A percentile compares a stretch with the other conserved stretches of the same genome.
These are phyloP conservation scores for Eleginops maclovinus DNA, from an alignment of 2,113 vertebrate species.

Conservation along the genomic window DNA sequence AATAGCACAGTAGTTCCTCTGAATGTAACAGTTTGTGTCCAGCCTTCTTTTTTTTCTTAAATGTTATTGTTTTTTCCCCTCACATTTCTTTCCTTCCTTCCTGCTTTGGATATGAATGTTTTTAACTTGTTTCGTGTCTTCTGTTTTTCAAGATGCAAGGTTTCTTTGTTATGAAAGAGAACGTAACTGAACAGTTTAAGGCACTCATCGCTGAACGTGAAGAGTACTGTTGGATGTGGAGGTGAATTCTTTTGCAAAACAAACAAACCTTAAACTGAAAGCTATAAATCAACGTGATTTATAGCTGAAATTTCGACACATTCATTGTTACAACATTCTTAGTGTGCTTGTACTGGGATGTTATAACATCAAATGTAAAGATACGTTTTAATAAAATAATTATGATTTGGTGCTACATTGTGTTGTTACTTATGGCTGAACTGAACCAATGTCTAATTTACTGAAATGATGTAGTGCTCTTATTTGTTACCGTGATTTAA, in stretches of 20 bases:
- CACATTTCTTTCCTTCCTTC: not conserved
- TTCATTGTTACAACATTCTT: not conserved
- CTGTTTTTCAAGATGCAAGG: not conserved
- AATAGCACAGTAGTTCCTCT: no score
- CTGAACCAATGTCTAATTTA: not conserved
- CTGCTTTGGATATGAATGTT: no score
- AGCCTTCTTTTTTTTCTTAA: not conserved
- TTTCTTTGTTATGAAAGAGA: not conserved
- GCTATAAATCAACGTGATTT: no score
- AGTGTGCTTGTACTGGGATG: not conserved
- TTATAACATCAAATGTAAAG: not conserved
- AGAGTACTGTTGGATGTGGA: not conserved
- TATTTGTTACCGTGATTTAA: not conserved
- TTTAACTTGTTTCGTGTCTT: not conserved
- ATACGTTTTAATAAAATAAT: conserved; percentile 40
- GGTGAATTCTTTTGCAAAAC: not conserved
- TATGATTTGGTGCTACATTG: not conserved
- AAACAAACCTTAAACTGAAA: not conserved
- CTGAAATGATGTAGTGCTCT: not conserved
- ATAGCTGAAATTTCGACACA: no score
- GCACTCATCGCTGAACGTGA: not conserved
- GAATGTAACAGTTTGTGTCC: not conserved
- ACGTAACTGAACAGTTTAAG: conserved; percentile 1
- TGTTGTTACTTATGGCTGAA: not conserved
- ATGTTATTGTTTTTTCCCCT: not conserved